Conservation (phyloP, 2,113 vertebrate genomes). For the Vimba vimba region DNA sequence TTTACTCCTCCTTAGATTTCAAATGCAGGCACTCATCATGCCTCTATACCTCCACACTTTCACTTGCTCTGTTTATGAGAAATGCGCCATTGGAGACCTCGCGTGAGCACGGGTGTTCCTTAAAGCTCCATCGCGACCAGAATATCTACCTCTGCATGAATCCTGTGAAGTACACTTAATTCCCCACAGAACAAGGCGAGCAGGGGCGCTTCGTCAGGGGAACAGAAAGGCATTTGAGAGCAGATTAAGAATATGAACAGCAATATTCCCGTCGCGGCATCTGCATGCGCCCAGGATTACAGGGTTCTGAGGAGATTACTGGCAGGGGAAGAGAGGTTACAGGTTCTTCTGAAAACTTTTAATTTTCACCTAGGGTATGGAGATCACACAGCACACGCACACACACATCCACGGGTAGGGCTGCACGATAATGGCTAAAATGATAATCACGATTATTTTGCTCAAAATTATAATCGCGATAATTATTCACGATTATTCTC, state of each 20-base stretch:
- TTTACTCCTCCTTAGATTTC: slow-evolving; percentile 74
- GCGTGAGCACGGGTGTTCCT: slow-evolving; percentile 68
- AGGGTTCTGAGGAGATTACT: slow-evolving; percentile 85
- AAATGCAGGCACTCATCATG: slow-evolving; percentile 69
- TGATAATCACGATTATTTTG: too few species aligned
- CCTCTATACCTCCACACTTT: slow-evolving; percentile 66
- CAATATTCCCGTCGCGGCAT: slow-evolving; percentile 86
- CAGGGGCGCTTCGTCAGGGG: slow-evolving; percentile 73
- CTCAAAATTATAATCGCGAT: too few species aligned
- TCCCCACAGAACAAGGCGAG: slow-evolving; percentile 76
- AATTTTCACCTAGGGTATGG: slow-evolving; percentile 71
- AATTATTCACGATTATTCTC: too few species aligned
- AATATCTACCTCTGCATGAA: slow-evolving; percentile 80
- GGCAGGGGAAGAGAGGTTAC: slow-evolving; percentile 79
- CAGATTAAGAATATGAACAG: slow-evolving; percentile 89
- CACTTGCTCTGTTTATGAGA: slow-evolving; percentile 76
- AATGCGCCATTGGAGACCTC: slow-evolving; percentile 69
- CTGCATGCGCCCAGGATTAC: slow-evolving; percentile 84
- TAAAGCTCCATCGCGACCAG: slow-evolving; percentile 76
- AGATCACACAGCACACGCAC: slow-evolving; percentile 28
- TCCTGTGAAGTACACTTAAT: slow-evolving; percentile 83
- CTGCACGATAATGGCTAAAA: too few species aligned
- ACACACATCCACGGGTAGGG: slow-evolving; percentile 44
- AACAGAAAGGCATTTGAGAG: slow-evolving; percentile 79
- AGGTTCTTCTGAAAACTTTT: slow-evolving; percentile 77